Conservation (phyloP, 2,113 vertebrate genomes). For the Choloepus hoffmanni region DNA sequence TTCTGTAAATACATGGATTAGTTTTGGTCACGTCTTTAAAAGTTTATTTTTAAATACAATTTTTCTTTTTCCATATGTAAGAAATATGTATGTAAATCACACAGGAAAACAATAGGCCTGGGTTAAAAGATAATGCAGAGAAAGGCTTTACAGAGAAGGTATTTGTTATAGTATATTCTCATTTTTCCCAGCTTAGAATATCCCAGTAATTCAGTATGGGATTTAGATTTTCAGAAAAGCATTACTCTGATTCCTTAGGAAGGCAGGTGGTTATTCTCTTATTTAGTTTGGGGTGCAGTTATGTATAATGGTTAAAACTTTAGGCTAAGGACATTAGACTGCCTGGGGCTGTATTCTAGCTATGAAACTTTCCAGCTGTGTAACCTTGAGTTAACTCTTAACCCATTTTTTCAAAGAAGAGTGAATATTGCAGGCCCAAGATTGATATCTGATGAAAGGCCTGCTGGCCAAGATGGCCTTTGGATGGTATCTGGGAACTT, state of each 20-base stretch:
- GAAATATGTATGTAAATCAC: neutral
- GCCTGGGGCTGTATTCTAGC: neutral
- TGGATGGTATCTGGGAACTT: neutral
- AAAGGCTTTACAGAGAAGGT: neutral
- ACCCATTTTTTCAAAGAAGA: neutral
- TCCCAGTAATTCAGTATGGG: neutral
- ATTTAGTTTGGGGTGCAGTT: neutral
- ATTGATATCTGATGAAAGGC: neutral
- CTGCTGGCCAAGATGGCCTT: neutral
- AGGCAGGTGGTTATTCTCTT: neutral
- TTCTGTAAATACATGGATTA: neutral
- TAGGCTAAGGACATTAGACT: neutral
- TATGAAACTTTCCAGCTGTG: neutral
- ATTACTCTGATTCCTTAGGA: neutral
- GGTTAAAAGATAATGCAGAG: neutral
- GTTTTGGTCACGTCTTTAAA: neutral
- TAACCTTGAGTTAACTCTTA: neutral
- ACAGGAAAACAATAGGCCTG: neutral
- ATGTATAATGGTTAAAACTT: neutral
- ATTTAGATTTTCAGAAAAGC: neutral
- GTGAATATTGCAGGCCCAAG: neutral
- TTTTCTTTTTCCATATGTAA: neutral
- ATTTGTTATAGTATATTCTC: neutral
- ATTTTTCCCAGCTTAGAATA: neutral
- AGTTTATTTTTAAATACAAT: neutral